Conservation (phyloP, 2,888 invertebrate species). For the Iselma pallidipennis region DNA sequence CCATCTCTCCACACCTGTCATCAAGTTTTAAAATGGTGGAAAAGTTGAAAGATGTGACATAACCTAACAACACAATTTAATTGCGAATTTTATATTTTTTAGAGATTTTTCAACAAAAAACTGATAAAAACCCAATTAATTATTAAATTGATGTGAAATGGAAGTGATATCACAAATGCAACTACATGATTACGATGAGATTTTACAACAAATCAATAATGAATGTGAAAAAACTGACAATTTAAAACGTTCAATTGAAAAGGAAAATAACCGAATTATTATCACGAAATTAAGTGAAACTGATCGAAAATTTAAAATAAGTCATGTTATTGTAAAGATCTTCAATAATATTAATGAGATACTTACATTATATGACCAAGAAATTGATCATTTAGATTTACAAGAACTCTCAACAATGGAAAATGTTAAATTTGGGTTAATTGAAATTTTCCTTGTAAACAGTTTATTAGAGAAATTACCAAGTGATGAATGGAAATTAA, state of each 20-base stretch:
- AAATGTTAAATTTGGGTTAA: slow-evolving; percentile 43
- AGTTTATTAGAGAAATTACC: slow-evolving; percentile 41
- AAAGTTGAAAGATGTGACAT: too few relatives aligned
- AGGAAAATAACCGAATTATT: slow-evolving; percentile 39
- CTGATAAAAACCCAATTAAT: background rate
- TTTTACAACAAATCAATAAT: slow-evolving; percentile 43
- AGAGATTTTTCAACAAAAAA: too few relatives aligned
- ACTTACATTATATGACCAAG: slow-evolving; percentile 37
- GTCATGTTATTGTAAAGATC: slow-evolving; percentile 44
- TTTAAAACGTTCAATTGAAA: slow-evolving; percentile 36
- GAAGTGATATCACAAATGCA: slow-evolving; percentile 34
- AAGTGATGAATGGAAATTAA: slow-evolving; percentile 39
- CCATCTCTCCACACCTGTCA: too few relatives aligned
- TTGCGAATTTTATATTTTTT: background rate
- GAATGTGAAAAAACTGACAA: slow-evolving; percentile 41
- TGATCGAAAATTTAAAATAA: slow-evolving; percentile 36
- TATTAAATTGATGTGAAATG: slow-evolving; percentile 30
- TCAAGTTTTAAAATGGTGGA: too few relatives aligned
- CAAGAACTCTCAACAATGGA: slow-evolving; percentile 21
- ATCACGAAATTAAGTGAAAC: slow-evolving; percentile 34
- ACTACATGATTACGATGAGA: slow-evolving; percentile 39
- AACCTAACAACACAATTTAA: background rate
- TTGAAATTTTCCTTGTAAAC: slow-evolving; percentile 45
- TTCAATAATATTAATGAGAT: slow-evolving; percentile 43
- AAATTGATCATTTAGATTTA: slow-evolving; percentile 31